Evolutionary conservation across 2,113 vertebrate species (phyloP).

Genomic region (Bettongia penicillata): DNA sequence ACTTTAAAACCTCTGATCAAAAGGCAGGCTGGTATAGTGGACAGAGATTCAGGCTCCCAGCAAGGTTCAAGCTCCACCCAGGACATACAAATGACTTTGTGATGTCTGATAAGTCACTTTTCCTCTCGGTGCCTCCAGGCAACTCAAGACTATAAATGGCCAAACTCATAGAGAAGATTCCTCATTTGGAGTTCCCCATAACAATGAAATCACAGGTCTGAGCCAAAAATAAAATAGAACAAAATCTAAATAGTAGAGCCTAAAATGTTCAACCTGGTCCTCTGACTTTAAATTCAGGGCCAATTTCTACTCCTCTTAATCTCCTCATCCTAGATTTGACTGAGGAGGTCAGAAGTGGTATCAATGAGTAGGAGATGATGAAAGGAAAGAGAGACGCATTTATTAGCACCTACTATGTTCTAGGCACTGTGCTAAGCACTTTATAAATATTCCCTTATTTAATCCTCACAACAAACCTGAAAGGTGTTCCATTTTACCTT

Average conservation of each 20-base stretch:
- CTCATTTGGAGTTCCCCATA: too few species aligned
- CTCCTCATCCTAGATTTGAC: background rate
- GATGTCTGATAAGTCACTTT: too few species aligned
- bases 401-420: constrained; percentile 2
- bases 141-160: too few species aligned
- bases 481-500: background rate
- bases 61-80: too few species aligned
- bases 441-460: background rate
- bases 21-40: too few species aligned
- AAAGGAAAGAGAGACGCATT: background rate
- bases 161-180: too few species aligned
- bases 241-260: background rate
- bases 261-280: background rate
- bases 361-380: background rate
- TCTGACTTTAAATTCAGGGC: background rate
- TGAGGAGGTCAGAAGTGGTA: background rate
- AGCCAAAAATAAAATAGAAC: background rate
- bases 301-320: background rate
- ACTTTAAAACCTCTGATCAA: too few species aligned
- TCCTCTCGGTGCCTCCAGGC: too few species aligned
- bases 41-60: too few species aligned
- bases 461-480: background rate
- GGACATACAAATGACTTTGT: too few species aligned
- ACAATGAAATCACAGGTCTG: too few species aligned
- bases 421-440: background rate